Evolutionary conservation across 2,797 vertebrate genomes (phyloP), one percentile per base, ranked within the genome.

Genomic region (Dipus sagitta): DNA sequence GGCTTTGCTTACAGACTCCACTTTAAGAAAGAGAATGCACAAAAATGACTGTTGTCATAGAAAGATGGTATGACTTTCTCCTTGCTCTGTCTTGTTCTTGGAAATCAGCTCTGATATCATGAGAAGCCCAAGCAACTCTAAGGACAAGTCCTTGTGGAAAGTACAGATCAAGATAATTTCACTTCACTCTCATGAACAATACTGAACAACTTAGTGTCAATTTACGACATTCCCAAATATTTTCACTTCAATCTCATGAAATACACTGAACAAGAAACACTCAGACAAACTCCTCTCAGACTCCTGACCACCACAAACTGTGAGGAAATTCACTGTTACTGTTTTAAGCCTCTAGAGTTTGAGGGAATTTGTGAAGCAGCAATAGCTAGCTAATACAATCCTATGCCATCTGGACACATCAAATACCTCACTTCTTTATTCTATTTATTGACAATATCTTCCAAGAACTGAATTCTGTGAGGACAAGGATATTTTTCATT

Each of bases 381-480:
- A 74, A 71, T 34, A 82, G 67, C 30, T 90, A 90, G 64, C 30
- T 80, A 95, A 80, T 72, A 52, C 0, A 92, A 60, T 23, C 26
- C 70, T 52, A 20, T 74, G 23, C 77, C 21, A 67, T 64, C 72
- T 42, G 81, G 67, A 23, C 3, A 30, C 74, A 58, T 34, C 70
- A 21, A 34, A 54, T 34, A 68, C n/a, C 34, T 11, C 71, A 74
- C 15, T 93, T 86, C 90, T 34, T 83, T 64, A 80, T 60, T 38
- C 7, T 88, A 14, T 77, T 84, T 85, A 82, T 65, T 26, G 18
- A 74, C 62, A 82, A 3, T 82, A 60, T 92, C 32, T 60, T 15
- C 4, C 65, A 84, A 89, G 52, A 62, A 84, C 17, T 70, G 93
- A 72, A 38, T 80, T 90, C 78, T 82, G 7, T 92, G 90, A 83